Base-by-base conservation (phyloP, 2,113 vertebrate species). In the Hymenochirus boettgeri region DNA sequence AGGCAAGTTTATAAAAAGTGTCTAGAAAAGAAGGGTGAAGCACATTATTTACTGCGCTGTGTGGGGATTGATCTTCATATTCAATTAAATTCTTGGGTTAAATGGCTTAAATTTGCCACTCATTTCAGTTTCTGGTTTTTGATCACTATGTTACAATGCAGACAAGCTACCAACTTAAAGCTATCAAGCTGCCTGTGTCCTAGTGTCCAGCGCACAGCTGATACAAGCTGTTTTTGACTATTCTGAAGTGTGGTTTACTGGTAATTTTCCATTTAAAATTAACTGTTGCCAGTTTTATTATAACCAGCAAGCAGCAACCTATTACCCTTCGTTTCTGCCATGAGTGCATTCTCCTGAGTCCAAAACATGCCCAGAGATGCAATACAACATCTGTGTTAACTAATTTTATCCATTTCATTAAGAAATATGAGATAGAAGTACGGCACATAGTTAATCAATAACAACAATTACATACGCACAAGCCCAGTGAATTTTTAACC, bases 181-280 rank as follows among this genome's bases (percentile, higher is more conserved):
- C n/a, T n/a, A n/a, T n/a, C n/a, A n/a, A n/a, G n/a, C n/a, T n/a
- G n/a, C n/a, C n/a, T n/a, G n/a, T n/a, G n/a, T n/a, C n/a, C n/a
- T n/a, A n/a, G n/a, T n/a, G n/a, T n/a, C n/a, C n/a, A n/a, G n/a
- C n/a, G n/a, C n/a, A n/a, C n/a, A n/a, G n/a, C n/a, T n/a, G n/a
- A n/a, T n/a, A n/a, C n/a, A n/a, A n/a, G n/a, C n/a, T n/a, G n/a
- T n/a, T n/a, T n/a, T n/a, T n/a, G n/a, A n/a, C n/a, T n/a, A n/a
- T n/a, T n/a, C n/a, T n/a, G n/a, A 31, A 42, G 39, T n/a, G 13
- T 5, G 39, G 17, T 15, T 31, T 26, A 31, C 65, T 69, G 48
- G 65, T 69, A 69, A 57, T 69, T 69, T 69, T 69, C 65, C 65
- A 69, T 60, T 18, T 53, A 57, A 60, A 47, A 60, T n/a, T 18